Evolutionary conservation across 2,113 vertebrate species (phyloP).

Genomic region (Calypte anna): DNA sequence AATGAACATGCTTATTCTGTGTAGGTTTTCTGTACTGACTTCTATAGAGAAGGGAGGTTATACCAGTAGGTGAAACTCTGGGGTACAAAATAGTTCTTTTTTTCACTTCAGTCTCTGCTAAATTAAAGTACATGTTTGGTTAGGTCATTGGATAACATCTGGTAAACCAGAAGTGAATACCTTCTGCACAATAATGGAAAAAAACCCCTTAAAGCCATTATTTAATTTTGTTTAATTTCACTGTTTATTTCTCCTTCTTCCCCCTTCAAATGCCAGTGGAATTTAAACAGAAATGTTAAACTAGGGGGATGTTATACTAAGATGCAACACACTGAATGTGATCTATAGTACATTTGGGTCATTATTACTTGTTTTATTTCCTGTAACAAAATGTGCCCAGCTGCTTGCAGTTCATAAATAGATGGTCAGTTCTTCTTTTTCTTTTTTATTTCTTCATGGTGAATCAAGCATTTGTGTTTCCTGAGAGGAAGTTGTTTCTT

Average conservation of each 20-base stretch:
- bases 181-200: not conserved
- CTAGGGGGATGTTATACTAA: not conserved
- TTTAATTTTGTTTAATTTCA: not conserved
- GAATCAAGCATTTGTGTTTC: not conserved
- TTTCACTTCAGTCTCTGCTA: not conserved
- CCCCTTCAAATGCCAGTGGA: not conserved
- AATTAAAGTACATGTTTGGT: not conserved
- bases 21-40: not conserved
- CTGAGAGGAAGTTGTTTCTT: not conserved
- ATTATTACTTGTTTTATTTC: not conserved
- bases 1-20: not conserved
- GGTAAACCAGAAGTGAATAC: not conserved
- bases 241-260: not conserved
- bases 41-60: not conserved
- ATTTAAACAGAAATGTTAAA: not conserved
- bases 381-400: not conserved
- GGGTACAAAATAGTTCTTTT: not conserved
- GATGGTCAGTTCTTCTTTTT: not conserved
- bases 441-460: not conserved
- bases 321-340: not conserved
- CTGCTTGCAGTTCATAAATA: not conserved
- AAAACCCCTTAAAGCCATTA: not conserved
- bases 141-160: not conserved
- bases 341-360: not conserved
- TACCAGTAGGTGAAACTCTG: not conserved